Conservation (phyloP, 2,113 vertebrate genomes). For the Galbula dea region DNA sequence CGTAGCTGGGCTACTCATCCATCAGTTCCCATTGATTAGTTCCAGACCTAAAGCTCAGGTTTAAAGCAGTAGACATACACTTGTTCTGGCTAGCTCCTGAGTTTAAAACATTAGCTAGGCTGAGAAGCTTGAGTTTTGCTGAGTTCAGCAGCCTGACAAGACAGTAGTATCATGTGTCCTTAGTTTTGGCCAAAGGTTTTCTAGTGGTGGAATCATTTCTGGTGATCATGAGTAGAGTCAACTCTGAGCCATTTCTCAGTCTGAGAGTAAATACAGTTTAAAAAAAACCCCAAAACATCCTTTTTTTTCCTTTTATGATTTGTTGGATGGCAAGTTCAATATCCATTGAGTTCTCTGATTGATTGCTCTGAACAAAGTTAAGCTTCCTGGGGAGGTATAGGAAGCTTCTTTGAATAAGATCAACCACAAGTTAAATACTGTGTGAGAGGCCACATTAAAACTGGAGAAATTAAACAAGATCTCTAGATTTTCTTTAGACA, state of each 20-base stretch:
- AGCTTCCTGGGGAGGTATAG: neutral
- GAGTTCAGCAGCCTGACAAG: neutral
- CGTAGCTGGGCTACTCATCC: neutral
- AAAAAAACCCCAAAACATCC: too few relatives aligned
- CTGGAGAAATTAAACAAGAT: neutral
- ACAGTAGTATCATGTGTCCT: neutral
- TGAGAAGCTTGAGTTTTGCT: neutral
- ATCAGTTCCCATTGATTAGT: neutral
- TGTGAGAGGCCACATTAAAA: neutral
- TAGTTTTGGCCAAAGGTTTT: neutral
- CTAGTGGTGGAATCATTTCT: neutral
- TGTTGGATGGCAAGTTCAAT: neutral
- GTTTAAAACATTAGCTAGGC: neutral
- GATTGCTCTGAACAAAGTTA: neutral
- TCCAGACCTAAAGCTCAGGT: neutral
- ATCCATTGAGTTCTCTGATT: neutral
- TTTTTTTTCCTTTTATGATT: neutral
- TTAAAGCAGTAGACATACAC: neutral
- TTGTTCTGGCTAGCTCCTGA: neutral
- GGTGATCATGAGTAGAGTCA: neutral
- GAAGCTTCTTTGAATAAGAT: neutral
- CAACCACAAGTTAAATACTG: neutral
- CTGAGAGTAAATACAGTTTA: neutral
- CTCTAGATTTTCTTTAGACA: neutral
- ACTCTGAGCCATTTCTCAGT: neutral